Evolutionary conservation across 2,888 invertebrate genomes (phyloP).

Genomic region (Panzeria rudis): DNA sequence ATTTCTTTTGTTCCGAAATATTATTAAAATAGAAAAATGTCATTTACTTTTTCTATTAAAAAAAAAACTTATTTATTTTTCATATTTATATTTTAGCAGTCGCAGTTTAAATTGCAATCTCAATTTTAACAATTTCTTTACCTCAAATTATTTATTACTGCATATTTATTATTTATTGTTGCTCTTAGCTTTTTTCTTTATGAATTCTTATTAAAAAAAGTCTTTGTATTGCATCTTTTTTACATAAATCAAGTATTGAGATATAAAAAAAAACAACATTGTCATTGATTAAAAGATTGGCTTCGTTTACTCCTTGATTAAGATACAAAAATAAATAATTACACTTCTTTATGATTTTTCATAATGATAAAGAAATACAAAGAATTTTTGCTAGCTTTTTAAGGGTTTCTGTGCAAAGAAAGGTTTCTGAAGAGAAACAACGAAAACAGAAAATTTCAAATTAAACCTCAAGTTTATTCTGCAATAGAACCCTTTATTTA

Average conservation of each 20-base stretch:
- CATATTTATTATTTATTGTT: background rate
- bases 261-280: constrained; percentile 19
- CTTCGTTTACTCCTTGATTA: constrained; percentile 59
- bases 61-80: background rate
- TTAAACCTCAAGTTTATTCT: background rate
- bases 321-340: constrained; percentile 69
- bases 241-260: constrained; percentile 27
- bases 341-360: constrained; percentile 32
- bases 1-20: background rate
- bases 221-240: constrained; percentile 19
- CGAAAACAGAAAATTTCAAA: background rate
- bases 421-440: background rate
- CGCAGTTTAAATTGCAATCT: background rate
- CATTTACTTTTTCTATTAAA: background rate
- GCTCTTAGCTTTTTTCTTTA: background rate
- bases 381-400: constrained; percentile 20
- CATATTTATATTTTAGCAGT: background rate
- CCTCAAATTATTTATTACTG: background rate
- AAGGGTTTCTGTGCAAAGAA: constrained; percentile 21
- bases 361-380: constrained; percentile 26
- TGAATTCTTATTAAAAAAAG: background rate
- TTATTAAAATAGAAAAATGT: background rate
- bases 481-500: background rate
- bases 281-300: constrained; percentile 70
- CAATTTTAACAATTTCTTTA: background rate